Base-by-base conservation (phyloP, 2,113 vertebrate genomes). In the Procavia capensis region DNA sequence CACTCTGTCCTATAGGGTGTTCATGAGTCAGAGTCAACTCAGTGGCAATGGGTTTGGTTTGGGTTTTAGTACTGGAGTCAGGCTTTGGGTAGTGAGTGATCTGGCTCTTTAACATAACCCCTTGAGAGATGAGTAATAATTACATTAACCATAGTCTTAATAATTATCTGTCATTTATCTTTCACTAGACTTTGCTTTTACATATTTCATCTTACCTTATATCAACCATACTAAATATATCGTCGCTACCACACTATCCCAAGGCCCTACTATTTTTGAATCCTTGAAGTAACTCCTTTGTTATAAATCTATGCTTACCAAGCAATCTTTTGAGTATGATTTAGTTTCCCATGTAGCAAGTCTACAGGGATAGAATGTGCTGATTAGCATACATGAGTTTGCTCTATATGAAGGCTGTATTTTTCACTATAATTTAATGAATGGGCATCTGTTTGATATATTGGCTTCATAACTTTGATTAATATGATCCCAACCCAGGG, bases 141-240 rank as follows among this genome's bases (percentile, higher is more conserved):
- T 68, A 27, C 24, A 61, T 47, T 63, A 57, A 47, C 39, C 4
- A 75, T 82, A 34, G 29, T 29, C 22, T 36, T 36, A 31, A 70
- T 36, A 81, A 80, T 81, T 13, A 27, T 66, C 45, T 10, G 57
- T 61, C 24, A 59, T 24, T 83, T 59, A 70, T 0, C 75, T 80
- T 92, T 50, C 61, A 54, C 64, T 13, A 80, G 43, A 85, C n/a
- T 64, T 89, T 36, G n/a, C 80, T 84, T 92, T 89, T 34, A 68
- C 10, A 86, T 75, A 78, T 59, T 41, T 90, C 24, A 43, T 7
- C 85, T 85, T 85, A 50, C 47, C 9, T 16, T 36, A 43, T 11
- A 75, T 17, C 17, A 85, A n/a, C 2, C 5, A 8, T 74, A 75
- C 11, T 19, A 50, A 10, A 50, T 84, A 20, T 9, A 36, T 81